Evolutionary conservation across 2,888 invertebrate genomes (phyloP), one percentile per base, ranked within the genome.

Genomic region (Harpagoxenus sublaevis): DNA sequence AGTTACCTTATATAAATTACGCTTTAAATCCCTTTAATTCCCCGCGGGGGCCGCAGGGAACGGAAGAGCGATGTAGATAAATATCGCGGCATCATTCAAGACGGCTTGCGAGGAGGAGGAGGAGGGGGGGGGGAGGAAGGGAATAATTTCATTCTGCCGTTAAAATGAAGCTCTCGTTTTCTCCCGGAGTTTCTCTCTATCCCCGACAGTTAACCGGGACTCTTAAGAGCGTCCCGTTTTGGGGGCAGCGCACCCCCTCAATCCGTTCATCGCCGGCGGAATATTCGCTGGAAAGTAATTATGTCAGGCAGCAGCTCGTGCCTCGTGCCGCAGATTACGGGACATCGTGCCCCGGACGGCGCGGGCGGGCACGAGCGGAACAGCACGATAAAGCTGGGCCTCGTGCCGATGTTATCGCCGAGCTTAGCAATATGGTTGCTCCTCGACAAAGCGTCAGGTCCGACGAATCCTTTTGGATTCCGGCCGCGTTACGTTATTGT

Each of bases 281-380:
- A 79, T 71, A 70, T 79, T 55, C 31, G n/a, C 55, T 55, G 31
- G 10, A 45, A 78, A 68, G 45, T 78, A 79, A 79, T 79, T 60
- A 71, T n/a, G 2, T 57, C 23, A 45, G 31, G 9, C 10, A n/a
- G n/a, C 48, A 75, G 15, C 39, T 68, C 55, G 68, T 68, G 66
- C 31, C 31, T 68, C 55, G 68, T 68, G 66, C 31, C 31, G 31
- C 23, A 23, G n/a, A 78, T 78, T 78, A 78, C 42, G n/a, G 15
- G 9, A 45, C 68, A 45, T 55, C 51, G 55, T 55, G 4, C 12
- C 5, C 57, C 31, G 42, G 28, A 1, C 28, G 15, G 15, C 39
- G 18, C 12, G 71, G 23, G 23, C n/a, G 23, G 23, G 23, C 23
- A 42, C 42, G 9, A 42, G 42, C 31, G 18, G 55, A 9, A 28